Conservation (phyloP, 2,113 vertebrate species). For the Psammodynastes pulverulentus region DNA sequence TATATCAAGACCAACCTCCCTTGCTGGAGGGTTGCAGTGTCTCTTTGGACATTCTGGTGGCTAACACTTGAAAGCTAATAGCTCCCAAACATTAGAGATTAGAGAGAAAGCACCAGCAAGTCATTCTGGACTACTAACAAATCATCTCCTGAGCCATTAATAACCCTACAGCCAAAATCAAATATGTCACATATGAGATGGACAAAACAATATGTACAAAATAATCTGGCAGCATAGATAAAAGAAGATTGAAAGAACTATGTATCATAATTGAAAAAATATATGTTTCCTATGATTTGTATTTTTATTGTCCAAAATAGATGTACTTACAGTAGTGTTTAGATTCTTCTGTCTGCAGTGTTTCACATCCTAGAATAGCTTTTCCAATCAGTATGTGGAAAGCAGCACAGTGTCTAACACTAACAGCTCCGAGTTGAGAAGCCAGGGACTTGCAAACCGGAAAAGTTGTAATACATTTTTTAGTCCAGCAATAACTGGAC, state of each 20-base stretch:
- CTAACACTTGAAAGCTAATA: not conserved
- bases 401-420: not conserved
- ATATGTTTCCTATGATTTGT: not conserved
- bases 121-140: not conserved
- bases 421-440: not conserved
- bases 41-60: not conserved
- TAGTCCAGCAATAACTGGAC: not conserved
- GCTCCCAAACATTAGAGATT: not conserved
- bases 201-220: not conserved
- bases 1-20: not conserved
- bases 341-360: conserved; percentile 28
- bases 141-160: not conserved
- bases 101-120: not conserved
- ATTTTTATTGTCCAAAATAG: not conserved
- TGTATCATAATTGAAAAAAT: not conserved
- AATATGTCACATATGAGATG: not conserved
- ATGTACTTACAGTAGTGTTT: conserved; percentile 18
- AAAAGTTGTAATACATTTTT: not conserved
- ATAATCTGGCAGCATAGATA: conserved; percentile 6
- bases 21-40: not conserved
- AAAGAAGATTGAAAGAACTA: conserved; percentile 6
- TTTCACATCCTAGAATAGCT: not conserved
- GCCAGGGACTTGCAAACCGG: not conserved
- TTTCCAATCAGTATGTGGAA: not conserved
- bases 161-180: not conserved